Evolutionary conservation across 2,113 vertebrate species (phyloP), one percentile per base, ranked within the genome.

Genomic region (Dolichallabes microphthalmus): DNA sequence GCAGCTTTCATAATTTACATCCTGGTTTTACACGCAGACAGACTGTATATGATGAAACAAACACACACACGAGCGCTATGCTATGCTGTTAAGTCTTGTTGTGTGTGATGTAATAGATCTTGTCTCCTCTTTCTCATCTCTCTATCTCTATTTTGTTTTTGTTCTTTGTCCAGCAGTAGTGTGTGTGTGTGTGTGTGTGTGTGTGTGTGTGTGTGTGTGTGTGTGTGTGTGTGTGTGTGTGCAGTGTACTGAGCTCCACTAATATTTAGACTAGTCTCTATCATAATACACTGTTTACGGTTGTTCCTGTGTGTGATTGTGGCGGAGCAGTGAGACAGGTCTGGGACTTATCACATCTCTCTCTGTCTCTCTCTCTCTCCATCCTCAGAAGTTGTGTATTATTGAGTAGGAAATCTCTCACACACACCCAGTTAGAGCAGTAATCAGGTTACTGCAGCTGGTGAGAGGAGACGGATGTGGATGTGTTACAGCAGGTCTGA

Each of bases 381-480:
- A 8, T 39, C 69, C 71, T 52, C 57, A 20, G 69, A 25, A 27
- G 13, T 61, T 27, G 30, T 83, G 13, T 6, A 74, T 74, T 74
- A 83, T 83, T 74, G 32, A 83, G n/a, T 25, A 83, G 20, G 22
- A 55, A 82, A 69, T 52, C 81, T 45, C 82, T 61, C 32, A 4
- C 30, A 75, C 53, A 52, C 2, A 45, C n/a, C n/a, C 45, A 45
- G 45, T 45, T 45, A 30, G 17, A 13, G 11, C n/a, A 27, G 25
- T 75, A 75, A 84, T 84, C 58, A 76, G 10, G 9, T 12, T 45
- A 53, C 45, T 66, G 10, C 63, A 66, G 12, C n/a, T 30, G n/a
- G 17, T 60, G 13, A 74, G 30, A 66, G 13, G 63, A 66, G 27
- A 66, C 27, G 4, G 25, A n/a, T n/a, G 63, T 63, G 22, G 25